These are phyloP conservation scores for Nomada fabriciana DNA, from an alignment of 2,888 invertebrate genomes.

Conservation along the genomic window DNA sequence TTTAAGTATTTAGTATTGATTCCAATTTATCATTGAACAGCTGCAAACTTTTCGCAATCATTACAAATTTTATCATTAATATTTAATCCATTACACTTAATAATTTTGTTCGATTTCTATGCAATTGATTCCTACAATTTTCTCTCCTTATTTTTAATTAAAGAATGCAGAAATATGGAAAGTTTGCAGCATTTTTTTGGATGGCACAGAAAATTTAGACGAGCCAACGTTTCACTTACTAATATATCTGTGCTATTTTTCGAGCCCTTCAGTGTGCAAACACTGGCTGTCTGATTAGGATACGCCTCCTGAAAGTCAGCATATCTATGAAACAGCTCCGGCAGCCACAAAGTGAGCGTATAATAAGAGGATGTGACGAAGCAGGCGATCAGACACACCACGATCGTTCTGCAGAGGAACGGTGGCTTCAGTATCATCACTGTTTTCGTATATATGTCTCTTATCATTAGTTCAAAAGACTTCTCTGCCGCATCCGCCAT, in stretches of 20 bases:
- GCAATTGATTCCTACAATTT: too few relatives aligned
- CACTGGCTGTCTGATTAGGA: conserved; percentile 89
- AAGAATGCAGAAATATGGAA: too few relatives aligned
- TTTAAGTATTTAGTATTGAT: background rate
- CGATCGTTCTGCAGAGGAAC: conserved; percentile 89
- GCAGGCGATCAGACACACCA: conserved; percentile 92
- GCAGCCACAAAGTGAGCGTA: conserved; percentile 96
- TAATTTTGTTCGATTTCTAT: too few relatives aligned
- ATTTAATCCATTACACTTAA: too few relatives aligned
- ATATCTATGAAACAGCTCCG: conserved; percentile 92
- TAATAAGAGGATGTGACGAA: conserved; percentile 94
- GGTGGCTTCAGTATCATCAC: conserved; percentile 89
- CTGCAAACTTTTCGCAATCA: too few relatives aligned
- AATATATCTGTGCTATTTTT: conserved; percentile 31
- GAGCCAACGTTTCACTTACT: conserved; percentile 16
- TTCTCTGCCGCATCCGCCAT: conserved; percentile 78
- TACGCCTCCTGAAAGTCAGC: conserved; percentile 89
- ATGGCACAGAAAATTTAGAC: too few relatives aligned
- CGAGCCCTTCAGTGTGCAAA: conserved; percentile 89
- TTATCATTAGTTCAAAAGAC: conserved; percentile 80
- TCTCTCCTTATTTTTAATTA: too few relatives aligned
- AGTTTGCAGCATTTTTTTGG: too few relatives aligned
- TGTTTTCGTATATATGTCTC: conserved; percentile 85
- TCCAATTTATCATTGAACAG: background rate
- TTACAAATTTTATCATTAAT: background rate